Conservation (phyloP, 2,888 invertebrate species). For the Chloroclysta siterata region DNA sequence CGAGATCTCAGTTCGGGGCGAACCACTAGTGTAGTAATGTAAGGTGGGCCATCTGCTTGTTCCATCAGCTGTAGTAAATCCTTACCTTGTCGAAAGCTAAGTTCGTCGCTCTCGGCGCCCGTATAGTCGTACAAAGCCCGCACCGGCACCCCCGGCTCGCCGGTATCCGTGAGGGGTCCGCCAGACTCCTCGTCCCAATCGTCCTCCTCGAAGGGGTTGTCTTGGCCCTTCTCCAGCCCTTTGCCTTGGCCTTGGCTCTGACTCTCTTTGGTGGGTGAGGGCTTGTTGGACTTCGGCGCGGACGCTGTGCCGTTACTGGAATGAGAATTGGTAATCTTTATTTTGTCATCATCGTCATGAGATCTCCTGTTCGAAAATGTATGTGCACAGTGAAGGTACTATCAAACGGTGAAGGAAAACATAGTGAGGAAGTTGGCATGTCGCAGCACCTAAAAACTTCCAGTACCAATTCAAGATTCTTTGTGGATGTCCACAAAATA, state of each 20-base stretch:
- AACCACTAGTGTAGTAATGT: too few relatives aligned
- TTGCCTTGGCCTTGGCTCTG: conserved; percentile 38
- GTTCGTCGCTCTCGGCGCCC: conserved; percentile 98
- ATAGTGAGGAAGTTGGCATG: too few relatives aligned
- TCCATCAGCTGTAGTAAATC: too few relatives aligned
- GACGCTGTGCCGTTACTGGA: conserved; percentile 77
- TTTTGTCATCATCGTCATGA: too few relatives aligned
- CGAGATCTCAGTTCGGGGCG: too few relatives aligned
- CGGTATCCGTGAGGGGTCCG: conserved; percentile 95
- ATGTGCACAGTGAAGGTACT: too few relatives aligned
- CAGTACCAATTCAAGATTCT: too few relatives aligned
- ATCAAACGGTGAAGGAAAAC: too few relatives aligned
- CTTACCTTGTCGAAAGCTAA: conserved; percentile 98
- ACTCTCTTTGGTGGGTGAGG: conserved; percentile 69
- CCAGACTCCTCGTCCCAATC: conserved; percentile 93
- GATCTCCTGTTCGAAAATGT: too few relatives aligned
- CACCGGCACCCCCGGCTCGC: conserved; percentile 97
- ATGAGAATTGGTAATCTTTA: conserved; percentile 11
- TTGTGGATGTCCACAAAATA: too few relatives aligned
- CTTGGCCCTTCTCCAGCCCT: conserved; percentile 85
- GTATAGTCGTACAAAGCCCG: conserved; percentile 98
- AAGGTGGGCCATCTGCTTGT: too few relatives aligned
- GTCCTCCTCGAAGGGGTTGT: conserved; percentile 94
- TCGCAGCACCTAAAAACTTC: too few relatives aligned
- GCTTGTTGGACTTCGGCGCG: conserved; percentile 68